Evolutionary conservation across 2,888 invertebrate genomes (phyloP).

Genomic region (Apotomis betuletana): DNA sequence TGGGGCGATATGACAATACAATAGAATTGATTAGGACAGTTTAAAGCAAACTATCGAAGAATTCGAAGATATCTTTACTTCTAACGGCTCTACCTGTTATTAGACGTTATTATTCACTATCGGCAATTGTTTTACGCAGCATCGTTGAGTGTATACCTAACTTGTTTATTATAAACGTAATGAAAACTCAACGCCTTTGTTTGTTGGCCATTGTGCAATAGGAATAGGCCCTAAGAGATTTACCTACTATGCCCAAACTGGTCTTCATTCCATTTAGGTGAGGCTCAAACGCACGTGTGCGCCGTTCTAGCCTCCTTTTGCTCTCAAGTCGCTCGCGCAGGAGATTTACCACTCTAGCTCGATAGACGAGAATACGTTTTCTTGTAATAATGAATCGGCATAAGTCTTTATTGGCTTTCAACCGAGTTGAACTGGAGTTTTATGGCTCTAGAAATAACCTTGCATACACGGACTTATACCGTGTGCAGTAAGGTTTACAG

Average conservation of each 20-base stretch:
- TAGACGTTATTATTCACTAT: slow-evolving; percentile 15
- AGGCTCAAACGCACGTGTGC: slow-evolving; percentile 78
- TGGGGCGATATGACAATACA: slow-evolving; percentile 20
- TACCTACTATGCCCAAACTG: slow-evolving; percentile 58
- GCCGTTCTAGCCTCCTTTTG: slow-evolving; percentile 62
- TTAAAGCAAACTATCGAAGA: slow-evolving; percentile 5
- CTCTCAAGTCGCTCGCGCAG: slow-evolving; percentile 43
- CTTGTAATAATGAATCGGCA: slow-evolving; percentile 41
- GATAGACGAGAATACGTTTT: slow-evolving; percentile 48
- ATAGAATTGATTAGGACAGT: slow-evolving; percentile 20
- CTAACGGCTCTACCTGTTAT: slow-evolving; percentile 4
- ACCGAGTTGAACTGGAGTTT: slow-evolving; percentile 60
- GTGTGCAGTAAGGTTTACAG: slow-evolving; percentile 49
- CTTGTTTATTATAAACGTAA: slow-evolving; percentile 13
- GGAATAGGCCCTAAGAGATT: slow-evolving; percentile 37
- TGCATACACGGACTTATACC: slow-evolving; percentile 50
- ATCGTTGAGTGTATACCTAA: slow-evolving; percentile 1
- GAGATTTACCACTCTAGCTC: slow-evolving; percentile 50
- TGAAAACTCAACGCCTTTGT: slow-evolving; percentile 20
- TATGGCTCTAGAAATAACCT: slow-evolving; percentile 51
- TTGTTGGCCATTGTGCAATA: slow-evolving; percentile 26
- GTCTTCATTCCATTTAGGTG: slow-evolving; percentile 78
- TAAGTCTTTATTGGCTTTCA: slow-evolving; percentile 60
- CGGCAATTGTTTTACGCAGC: slow-evolving; percentile 7
- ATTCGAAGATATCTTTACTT: slow-evolving; percentile 3